Evolutionary conservation across 2,888 invertebrate genomes (phyloP).

Genomic region (Formica aserva): DNA sequence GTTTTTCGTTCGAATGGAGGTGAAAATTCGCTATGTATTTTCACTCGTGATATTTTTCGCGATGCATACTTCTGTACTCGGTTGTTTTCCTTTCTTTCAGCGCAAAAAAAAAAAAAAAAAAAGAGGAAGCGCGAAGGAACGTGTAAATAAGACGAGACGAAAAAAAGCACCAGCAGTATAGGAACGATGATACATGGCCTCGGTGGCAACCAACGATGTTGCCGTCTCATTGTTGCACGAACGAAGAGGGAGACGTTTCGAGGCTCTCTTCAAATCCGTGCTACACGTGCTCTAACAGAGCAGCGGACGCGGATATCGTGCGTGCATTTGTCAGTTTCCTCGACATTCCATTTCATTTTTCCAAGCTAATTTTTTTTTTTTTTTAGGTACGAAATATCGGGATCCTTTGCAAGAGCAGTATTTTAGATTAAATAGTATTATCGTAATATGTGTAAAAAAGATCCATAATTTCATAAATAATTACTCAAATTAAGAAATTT

Average conservation of each 20-base stretch:
- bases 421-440: not conserved
- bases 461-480: not conserved
- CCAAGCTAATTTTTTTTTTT: not conserved
- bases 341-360: not conserved
- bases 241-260: constrained; percentile 68
- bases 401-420: not conserved
- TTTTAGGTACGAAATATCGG: not conserved
- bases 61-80: constrained; percentile 15
- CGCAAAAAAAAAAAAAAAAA: not conserved
- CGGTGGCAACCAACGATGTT: constrained; percentile 41
- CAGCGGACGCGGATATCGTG: not conserved
- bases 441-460: not conserved
- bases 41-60: constrained; percentile 34
- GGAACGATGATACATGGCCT: constrained; percentile 66
- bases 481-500: not conserved
- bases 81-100: not conserved
- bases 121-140: not conserved
- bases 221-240: constrained; percentile 72
- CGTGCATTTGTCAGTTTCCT: constrained; percentile 15
- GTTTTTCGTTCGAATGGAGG: not conserved
- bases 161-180: constrained; percentile 37
- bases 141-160: constrained; percentile 32
- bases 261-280: constrained; percentile 37
- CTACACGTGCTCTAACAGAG: not conserved
- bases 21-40: not conserved